Base-by-base conservation (phyloP, 2,113 vertebrate species). In the Gasterosteus nipponicus region DNA sequence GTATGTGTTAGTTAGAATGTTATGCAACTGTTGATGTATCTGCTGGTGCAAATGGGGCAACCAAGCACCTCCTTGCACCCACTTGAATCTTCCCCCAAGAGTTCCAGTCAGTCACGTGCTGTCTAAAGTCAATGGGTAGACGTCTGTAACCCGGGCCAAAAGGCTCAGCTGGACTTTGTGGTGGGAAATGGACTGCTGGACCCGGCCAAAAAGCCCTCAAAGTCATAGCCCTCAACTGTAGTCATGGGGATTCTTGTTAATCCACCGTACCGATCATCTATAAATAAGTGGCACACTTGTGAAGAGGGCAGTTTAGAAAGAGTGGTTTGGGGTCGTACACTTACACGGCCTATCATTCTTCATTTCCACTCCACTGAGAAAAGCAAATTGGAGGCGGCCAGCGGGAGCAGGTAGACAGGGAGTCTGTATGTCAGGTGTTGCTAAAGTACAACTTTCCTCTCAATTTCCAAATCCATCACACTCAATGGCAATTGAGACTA, bases 181-280 rank as follows among this genome's bases (percentile, higher is more conserved):
- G 65, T 75, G 78, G 61, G 69, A 92, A 91, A 91, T 87, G 75
- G 86, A 89, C 78, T 76, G 82, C 42, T 68, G 81, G 83, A 87
- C 81, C 44, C 85, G 72, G 86, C 86, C 90, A 91, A 89, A 90
- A 88, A 81, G 65, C 81, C 81, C 79, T 89, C 54, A 84, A 84
- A 93, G 86, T 88, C 53, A 86, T 90, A 89, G 89, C 85, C 87
- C 82, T 86, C 76, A 78, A 89, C 85, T 80, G 82, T 76, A 84
- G 87, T 88, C 87, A 77, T 71, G 83, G 87, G 92, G 78, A 90
- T 91, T 86, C 69, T 72, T 83, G 80, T 89, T 91, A 93, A 92
- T 92, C 88, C 91, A 82, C 81, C 84, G 22, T 87, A 82, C 69
- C 88, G 84, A 88, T 92, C 82, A 80, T 85, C 91, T 91, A 88